A percentile compares a stretch with the other conserved stretches of the same genome.
Conservation (phyloP, 2,797 vertebrate species). For the Chloroceryle amazona region DNA sequence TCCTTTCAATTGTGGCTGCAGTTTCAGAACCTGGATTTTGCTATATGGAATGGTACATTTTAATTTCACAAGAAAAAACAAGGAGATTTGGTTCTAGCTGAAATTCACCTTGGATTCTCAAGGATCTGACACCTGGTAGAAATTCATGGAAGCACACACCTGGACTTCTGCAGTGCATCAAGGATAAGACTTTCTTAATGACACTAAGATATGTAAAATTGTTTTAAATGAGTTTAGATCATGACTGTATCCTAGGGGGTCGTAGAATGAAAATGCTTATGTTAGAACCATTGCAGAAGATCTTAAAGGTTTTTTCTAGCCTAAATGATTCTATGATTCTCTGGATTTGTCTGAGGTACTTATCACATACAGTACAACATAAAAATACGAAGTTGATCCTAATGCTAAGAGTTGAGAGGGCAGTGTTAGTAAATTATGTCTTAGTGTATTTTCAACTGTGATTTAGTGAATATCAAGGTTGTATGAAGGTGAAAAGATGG, state of each 20-base stretch:
- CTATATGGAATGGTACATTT: neutral
- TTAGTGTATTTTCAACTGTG: conserved; percentile 52
- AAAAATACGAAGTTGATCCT: neutral
- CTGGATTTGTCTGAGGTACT: conserved; percentile 7
- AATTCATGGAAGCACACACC: neutral
- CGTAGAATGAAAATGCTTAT: neutral
- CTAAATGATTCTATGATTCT: neutral
- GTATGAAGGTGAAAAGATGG: conserved; percentile 28
- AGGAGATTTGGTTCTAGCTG: neutral
- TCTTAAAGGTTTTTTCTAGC: neutral
- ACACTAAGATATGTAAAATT: conserved; percentile 23
- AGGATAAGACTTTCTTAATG: conserved; percentile 10
- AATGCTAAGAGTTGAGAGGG: neutral
- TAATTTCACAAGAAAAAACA: neutral
- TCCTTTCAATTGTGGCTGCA: neutral
- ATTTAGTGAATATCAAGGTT: conserved; percentile 43
- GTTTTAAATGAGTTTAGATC: conserved; percentile 17
- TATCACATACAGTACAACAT: neutral
- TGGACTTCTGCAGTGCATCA: neutral
- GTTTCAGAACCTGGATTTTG: conserved; percentile 23
- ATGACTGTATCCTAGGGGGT: conserved; percentile 24
- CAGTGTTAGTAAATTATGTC: conserved; percentile 26
- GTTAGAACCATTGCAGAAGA: neutral
- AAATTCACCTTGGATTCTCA: neutral
- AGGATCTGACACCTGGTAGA: neutral